Percentiles rank a stretch among this genome's conserved stretches.
Evolutionary conservation across 2,113 vertebrate genomes (phyloP).

Genomic region (Perca flavescens): DNA sequence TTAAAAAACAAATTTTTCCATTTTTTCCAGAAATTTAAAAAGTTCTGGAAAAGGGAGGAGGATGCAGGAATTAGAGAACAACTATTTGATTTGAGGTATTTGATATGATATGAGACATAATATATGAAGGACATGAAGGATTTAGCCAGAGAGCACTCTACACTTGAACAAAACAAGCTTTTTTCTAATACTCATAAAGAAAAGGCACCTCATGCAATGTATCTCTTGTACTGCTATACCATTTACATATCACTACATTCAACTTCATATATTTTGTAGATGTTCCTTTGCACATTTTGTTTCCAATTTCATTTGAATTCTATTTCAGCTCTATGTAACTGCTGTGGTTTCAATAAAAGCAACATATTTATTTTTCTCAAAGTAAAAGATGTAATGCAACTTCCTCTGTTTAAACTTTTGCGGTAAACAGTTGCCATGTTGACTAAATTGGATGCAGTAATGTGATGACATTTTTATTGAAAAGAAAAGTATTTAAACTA

Average conservation of each 20-base stretch:
- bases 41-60: background rate
- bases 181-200: background rate
- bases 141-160: background rate
- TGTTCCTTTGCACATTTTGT: background rate
- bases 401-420: conserved; percentile 41
- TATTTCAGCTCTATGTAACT: background rate
- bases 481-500: background rate
- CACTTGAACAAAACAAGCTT: background rate
- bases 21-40: background rate
- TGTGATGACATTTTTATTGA: background rate
- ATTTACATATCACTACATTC: background rate
- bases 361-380: background rate
- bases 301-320: too few species aligned
- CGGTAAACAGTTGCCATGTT: background rate
- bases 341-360: conserved; percentile 39
- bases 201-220: background rate
- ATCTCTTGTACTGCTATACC: background rate
- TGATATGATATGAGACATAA: too few species aligned
- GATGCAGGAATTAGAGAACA: background rate
- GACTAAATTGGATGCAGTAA: background rate
- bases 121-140: background rate
- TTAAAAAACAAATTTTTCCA: background rate
- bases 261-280: background rate
- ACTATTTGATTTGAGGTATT: background rate
- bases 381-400: conserved; percentile 30